Evolutionary conservation across 2,888 invertebrate genomes (phyloP).

Genomic region (Thelaira solivaga): DNA sequence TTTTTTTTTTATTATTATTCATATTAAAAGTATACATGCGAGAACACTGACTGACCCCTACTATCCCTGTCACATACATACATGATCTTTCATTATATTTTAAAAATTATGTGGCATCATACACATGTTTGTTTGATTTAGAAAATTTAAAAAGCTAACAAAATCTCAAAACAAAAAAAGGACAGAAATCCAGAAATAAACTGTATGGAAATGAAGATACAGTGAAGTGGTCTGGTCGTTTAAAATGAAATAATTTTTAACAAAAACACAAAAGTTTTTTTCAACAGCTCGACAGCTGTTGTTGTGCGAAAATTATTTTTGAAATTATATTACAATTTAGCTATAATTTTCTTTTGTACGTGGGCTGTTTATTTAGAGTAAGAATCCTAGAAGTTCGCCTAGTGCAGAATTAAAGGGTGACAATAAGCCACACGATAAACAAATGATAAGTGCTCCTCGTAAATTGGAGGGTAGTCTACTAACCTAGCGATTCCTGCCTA

Average conservation of each 20-base stretch:
- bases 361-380: neutral
- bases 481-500: too few species aligned
- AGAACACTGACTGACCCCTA: too few species aligned
- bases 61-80: too few species aligned
- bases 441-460: too few species aligned
- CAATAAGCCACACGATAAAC: too few species aligned
- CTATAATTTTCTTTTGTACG: conserved; percentile 32
- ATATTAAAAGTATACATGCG: too few species aligned
- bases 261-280: conserved; percentile 32
- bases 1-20: conserved; percentile 57
- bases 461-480: too few species aligned
- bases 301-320: conserved; percentile 53
- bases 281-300: conserved; percentile 54
- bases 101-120: too few species aligned
- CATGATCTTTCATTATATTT: too few species aligned
- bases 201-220: conserved; percentile 35
- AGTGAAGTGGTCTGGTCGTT: conserved; percentile 25
- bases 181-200: neutral
- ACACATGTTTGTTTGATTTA: neutral
- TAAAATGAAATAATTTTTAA: too few species aligned
- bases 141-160: conserved; percentile 11
- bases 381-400: too few species aligned
- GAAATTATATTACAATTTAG: conserved; percentile 57
- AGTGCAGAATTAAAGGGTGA: too few species aligned
- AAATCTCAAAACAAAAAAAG: neutral